phyloP scores from a whole-genome alignment of 2,888 invertebrate genomes.

The Coecobrya sp. region DNA sequence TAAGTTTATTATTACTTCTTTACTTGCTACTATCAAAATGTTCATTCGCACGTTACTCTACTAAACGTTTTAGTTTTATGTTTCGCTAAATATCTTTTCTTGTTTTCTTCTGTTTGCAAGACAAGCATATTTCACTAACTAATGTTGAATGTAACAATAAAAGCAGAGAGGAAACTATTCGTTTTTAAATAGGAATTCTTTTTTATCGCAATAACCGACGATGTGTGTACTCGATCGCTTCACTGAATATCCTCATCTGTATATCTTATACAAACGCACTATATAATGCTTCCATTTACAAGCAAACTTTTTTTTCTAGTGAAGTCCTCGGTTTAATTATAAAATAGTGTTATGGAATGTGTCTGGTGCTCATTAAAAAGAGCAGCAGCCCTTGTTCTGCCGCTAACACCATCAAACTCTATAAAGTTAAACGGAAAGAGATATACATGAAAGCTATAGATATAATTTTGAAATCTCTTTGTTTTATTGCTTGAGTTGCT shows the following conservation, averaged over 20 bases:
- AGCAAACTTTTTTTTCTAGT: conserved; percentile 6
- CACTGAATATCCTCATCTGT: background rate
- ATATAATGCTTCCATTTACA: conserved; percentile 21
- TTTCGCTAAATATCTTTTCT: background rate
- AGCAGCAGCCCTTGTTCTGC: background rate
- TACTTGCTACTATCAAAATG: background rate
- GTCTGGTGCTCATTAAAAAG: conserved; percentile 36
- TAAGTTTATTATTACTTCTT: conserved; percentile 10
- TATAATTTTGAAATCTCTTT: background rate
- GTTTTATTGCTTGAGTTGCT: background rate
- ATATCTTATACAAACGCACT: background rate
- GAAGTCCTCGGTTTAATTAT: conserved; percentile 30
- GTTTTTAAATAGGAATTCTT: conserved; percentile 5
- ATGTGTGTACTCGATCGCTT: conserved; percentile 8
- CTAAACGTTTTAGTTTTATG: background rate
- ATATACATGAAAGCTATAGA: background rate
- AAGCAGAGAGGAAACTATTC: background rate
- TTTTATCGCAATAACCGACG: conserved; percentile 31
- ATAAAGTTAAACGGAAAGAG: background rate
- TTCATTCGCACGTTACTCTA: background rate
- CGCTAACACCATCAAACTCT: conserved; percentile 11
- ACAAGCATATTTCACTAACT: background rate
- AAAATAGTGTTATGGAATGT: conserved; percentile 42
- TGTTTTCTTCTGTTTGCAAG: conserved; percentile 2
- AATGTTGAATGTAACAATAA: conserved; percentile 14